These are phyloP conservation scores for Bos taurus DNA, from an alignment of 2,113 vertebrate genomes.

Conservation along the genomic window ARS-UCD2.0 NC_037338.1:25935501-25936000, in stretches of 20 bases:
- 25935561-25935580: background rate
- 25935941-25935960: background rate
- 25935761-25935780: background rate
- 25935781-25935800: background rate
- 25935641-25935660: background rate
- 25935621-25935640: background rate
- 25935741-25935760: background rate
- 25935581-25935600: background rate
- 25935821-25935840: background rate
- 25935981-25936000: constrained; percentile 4
- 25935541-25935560: background rate
- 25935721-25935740: background rate
- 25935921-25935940: constrained; percentile 1
- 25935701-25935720: background rate
- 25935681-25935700: background rate
- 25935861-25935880: constrained; percentile 1
- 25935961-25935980: background rate
- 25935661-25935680: background rate
- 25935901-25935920: background rate
- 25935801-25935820: background rate
- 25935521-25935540: background rate
- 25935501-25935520: background rate
- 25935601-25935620: background rate
- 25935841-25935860: background rate
- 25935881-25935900: background rate